These are phyloP conservation scores for Petrolisthes cinctipes DNA, from an alignment of 2,888 invertebrate genomes.

Conservation along the genomic window DNA sequence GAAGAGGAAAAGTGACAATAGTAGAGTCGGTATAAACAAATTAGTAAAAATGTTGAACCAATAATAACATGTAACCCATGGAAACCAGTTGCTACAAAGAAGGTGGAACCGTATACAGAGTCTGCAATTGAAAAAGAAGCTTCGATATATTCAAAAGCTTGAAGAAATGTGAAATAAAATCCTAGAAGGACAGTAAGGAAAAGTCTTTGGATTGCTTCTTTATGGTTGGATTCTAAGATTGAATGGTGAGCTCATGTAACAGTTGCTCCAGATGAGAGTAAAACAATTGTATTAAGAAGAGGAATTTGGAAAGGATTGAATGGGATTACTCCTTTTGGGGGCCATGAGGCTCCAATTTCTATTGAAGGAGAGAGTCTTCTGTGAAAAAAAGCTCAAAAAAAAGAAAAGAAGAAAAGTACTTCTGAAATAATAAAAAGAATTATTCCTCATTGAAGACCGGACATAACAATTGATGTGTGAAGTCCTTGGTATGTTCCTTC, in stretches of 20 bases:
- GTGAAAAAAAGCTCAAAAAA: slow-evolving; percentile 76
- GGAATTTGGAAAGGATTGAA: slow-evolving; percentile 81
- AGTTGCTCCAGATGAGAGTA: slow-evolving; percentile 79
- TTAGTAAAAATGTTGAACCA: too few relatives aligned
- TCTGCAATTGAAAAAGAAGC: too few relatives aligned
- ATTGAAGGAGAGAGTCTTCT: slow-evolving; percentile 74
- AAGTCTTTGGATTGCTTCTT: slow-evolving; percentile 72
- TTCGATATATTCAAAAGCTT: slow-evolving; percentile 79
- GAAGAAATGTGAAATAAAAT: slow-evolving; percentile 77
- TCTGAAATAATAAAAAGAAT: slow-evolving; percentile 81
- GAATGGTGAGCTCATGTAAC: slow-evolving; percentile 78
- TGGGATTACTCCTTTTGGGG: slow-evolving; percentile 75
- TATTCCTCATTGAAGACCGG: slow-evolving; percentile 79
- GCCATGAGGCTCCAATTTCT: too few relatives aligned
- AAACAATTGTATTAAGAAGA: slow-evolving; percentile 79
- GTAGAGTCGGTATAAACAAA: too few relatives aligned
- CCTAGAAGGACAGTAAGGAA: slow-evolving; percentile 75
- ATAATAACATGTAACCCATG: too few relatives aligned
- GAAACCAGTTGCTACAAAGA: slow-evolving; percentile 5
- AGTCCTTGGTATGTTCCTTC: slow-evolving; percentile 79
- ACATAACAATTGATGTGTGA: slow-evolving; percentile 75
- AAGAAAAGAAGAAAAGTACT: slow-evolving; percentile 76
- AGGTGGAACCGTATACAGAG: not conserved
- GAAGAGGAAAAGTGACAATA: too few relatives aligned
- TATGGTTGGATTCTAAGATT: too few relatives aligned